phyloP scores from a whole-genome alignment of 2,797 vertebrate species.

The Emydoidea blandingii region DNA sequence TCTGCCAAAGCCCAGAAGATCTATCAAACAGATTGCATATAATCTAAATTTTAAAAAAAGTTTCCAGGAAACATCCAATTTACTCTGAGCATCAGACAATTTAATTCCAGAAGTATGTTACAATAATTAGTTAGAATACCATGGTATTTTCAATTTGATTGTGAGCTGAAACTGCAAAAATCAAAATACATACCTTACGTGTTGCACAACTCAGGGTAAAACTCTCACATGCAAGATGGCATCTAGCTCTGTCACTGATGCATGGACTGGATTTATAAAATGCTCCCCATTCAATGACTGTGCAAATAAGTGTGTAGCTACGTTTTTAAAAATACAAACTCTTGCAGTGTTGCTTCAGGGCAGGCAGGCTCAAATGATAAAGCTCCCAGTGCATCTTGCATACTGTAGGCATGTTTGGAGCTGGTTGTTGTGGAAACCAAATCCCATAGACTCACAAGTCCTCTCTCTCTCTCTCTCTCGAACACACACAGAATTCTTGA shows the following conservation, averaged over 20 bases:
- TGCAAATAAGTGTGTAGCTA: neutral
- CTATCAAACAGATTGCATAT: neutral
- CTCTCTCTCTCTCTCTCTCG: neutral
- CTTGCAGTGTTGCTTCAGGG: neutral
- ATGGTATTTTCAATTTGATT: neutral
- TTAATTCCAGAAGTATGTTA: neutral
- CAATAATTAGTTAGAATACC: neutral
- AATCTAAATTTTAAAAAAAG: neutral
- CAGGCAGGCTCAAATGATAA: neutral
- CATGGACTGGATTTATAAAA: neutral
- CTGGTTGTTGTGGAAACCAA: constrained; percentile 28
- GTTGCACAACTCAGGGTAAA: neutral
- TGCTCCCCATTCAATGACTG: neutral
- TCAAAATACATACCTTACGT: neutral
- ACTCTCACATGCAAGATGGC: neutral
- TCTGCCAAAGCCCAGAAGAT: neutral
- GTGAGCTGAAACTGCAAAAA: neutral
- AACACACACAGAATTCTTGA: neutral
- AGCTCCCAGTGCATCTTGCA: neutral
- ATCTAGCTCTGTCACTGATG: neutral
- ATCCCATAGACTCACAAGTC: neutral
- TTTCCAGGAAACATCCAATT: neutral
- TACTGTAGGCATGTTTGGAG: neutral
- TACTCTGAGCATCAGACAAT: neutral
- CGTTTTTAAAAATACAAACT: neutral